These are phyloP conservation scores for Haemorhous mexicanus DNA, from an alignment of 2,113 vertebrate species.

Conservation along the genomic window DNA sequence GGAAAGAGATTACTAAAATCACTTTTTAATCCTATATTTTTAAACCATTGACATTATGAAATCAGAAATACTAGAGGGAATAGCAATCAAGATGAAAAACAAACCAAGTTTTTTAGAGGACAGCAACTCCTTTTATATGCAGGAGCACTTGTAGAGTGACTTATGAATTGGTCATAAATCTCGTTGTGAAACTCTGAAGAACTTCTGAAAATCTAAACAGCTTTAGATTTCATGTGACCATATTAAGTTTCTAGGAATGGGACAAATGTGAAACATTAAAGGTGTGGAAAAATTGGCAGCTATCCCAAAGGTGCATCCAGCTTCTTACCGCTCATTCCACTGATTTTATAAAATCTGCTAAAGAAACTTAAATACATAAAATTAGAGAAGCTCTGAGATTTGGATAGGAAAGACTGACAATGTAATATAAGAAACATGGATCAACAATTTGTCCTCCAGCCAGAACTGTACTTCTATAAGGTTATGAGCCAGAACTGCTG, in stretches of 20 bases:
- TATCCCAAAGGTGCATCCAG: not conserved
- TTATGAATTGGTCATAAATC: not conserved
- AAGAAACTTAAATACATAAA: not conserved
- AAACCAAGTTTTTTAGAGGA: not conserved
- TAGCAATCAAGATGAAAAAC: not conserved
- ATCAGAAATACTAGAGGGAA: not conserved
- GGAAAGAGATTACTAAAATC: not conserved
- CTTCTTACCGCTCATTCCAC: not conserved
- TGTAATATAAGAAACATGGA: not conserved
- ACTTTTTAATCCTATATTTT: not conserved
- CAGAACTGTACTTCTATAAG: not conserved
- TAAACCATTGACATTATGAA: not conserved
- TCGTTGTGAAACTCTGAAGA: not conserved
- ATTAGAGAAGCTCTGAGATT: not conserved
- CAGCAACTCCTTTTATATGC: not conserved
- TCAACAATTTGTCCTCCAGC: not conserved
- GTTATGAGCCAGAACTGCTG: not conserved
- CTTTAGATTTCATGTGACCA: not conserved
- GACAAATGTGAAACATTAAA: not conserved
- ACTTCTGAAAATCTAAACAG: not conserved
- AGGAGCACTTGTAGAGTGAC: not conserved
- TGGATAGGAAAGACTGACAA: not conserved
- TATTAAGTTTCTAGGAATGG: not conserved
- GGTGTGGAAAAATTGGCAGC: not conserved
- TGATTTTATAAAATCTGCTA: not conserved